Conservation (phyloP, 2,797 vertebrate genomes). For the Hypotaenidia philippensis region DNA sequence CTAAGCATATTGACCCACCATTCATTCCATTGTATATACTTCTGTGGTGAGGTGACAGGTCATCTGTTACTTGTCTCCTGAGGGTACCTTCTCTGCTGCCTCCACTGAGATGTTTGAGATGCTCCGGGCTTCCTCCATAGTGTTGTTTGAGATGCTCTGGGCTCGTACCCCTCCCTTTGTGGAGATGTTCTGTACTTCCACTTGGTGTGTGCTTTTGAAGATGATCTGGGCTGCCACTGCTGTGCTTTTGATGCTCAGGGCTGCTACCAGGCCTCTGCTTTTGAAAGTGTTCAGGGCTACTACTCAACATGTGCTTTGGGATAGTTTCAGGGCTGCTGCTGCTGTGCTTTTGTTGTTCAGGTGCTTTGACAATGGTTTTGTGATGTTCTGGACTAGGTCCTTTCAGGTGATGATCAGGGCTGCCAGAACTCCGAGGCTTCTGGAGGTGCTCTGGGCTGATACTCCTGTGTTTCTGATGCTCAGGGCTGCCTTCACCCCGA, state of each 20-base stretch:
- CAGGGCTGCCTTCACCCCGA: constrained; percentile 84
- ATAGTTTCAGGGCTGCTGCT: constrained; percentile 84
- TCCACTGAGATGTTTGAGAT: constrained; percentile 83
- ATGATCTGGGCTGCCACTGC: constrained; percentile 82
- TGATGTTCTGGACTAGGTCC: constrained; percentile 89
- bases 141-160: constrained; percentile 91
- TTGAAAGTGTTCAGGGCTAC: constrained; percentile 91
- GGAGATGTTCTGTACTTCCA: constrained; percentile 89
- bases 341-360: constrained; percentile 85
- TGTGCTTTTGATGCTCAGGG: constrained; percentile 84
- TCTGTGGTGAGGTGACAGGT: constrained; percentile 89
- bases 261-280: constrained; percentile 86
- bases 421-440: constrained; percentile 87
- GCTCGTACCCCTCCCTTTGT: constrained; percentile 89
- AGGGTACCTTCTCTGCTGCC: constrained; percentile 87
- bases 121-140: constrained; percentile 84
- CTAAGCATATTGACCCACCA: constrained; percentile 84
- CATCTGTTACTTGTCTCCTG: constrained; percentile 86
- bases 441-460: constrained; percentile 91
- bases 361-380: constrained; percentile 83
- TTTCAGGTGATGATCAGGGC: constrained; percentile 86
- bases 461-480: constrained; percentile 87
- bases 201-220: constrained; percentile 83
- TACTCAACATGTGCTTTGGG: constrained; percentile 83
- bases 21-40: constrained; percentile 98